Evolutionary conservation across 1,140 invertebrate genomes (phyloP), one percentile per base, ranked within the genome.

Genomic region (Drosophila repleta): DNA sequence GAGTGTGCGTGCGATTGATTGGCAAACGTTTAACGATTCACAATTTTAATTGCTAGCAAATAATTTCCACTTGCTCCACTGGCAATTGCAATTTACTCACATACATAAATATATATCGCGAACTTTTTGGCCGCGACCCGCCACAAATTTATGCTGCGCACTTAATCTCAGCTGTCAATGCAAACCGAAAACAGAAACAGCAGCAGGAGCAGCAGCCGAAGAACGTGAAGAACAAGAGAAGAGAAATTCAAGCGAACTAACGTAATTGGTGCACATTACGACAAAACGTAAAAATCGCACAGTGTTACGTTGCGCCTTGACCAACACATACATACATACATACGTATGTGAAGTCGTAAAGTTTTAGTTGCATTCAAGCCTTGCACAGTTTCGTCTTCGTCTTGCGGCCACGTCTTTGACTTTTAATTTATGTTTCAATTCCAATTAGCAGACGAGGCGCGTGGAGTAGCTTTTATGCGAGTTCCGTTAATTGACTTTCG

Each of bases 341-440:
- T 15, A 45, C 37, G 24, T 11, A 43, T 17, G 17, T 46, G 74
- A 84, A 87, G 82, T 84, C 82, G 81, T 84, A 84, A 84, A 84
- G 82, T 87, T 85, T 73, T 82, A 79, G 83, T 67, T 88, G 83
- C 83, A 85, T 85, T 87, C 68, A 57, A 63, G 46, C 55, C 53
- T 43, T 58, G 66, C 69, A 64, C 58, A 70, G 43, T 60, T 58
- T 61, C 76, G 57, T 63, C 58, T 64, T 55, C 63, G 74, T 77
- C 63, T 70, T 60, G 58, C 70, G 68, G 49, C 37, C 49, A 55
- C 61, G 71, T 76, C 69, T 79, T 65, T 75, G 79, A 83, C 83
- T 76, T 78, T 88, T 88, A 88, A 88, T 88, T 88, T 88, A 88
- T 88, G 83, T 88, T 88, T 88, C 83, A 88, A 88, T 88, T 88